Evolutionary conservation across 2,113 vertebrate species (phyloP).

Genomic region (Myocastor coypus): DNA sequence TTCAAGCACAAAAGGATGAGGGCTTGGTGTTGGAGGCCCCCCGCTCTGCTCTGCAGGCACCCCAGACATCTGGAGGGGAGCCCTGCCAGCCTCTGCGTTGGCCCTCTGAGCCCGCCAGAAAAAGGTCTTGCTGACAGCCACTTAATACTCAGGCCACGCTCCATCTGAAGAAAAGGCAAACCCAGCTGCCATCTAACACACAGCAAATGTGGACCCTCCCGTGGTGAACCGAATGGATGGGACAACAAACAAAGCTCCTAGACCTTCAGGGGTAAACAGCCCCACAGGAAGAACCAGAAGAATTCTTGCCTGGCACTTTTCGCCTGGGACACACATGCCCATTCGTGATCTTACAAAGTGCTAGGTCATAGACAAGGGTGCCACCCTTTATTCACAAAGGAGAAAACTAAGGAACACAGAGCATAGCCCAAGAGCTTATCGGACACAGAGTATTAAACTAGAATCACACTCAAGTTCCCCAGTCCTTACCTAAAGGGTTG

Average conservation of each 20-base stretch:
- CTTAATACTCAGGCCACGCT: constrained; percentile 53
- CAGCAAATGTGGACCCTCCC: constrained; percentile 66
- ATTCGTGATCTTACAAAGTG: not conserved
- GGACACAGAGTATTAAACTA: not conserved
- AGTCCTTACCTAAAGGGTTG: not conserved
- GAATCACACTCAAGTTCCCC: not conserved
- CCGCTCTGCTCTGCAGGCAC: not conserved
- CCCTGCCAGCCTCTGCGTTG: not conserved
- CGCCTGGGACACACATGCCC: not conserved
- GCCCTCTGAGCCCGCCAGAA: not conserved
- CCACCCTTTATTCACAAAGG: not conserved
- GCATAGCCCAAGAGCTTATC: not conserved
- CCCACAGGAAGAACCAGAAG: constrained; percentile 9
- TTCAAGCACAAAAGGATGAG: not conserved
- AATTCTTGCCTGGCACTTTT: not conserved
- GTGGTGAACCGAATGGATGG: not conserved
- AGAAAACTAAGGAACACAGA: not conserved
- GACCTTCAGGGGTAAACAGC: constrained; percentile 7
- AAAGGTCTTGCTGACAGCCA: constrained; percentile 45
- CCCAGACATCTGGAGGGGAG: constrained; percentile 43
- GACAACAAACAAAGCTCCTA: constrained; percentile 27
- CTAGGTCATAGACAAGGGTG: not conserved
- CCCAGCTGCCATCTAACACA: constrained; percentile 62
- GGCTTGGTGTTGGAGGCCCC: not conserved
- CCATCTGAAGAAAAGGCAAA: constrained; percentile 66